Evolutionary conservation across 2,113 vertebrate genomes (phyloP), one percentile per base, ranked within the genome.

Genomic region (Actenoides hombroni): DNA sequence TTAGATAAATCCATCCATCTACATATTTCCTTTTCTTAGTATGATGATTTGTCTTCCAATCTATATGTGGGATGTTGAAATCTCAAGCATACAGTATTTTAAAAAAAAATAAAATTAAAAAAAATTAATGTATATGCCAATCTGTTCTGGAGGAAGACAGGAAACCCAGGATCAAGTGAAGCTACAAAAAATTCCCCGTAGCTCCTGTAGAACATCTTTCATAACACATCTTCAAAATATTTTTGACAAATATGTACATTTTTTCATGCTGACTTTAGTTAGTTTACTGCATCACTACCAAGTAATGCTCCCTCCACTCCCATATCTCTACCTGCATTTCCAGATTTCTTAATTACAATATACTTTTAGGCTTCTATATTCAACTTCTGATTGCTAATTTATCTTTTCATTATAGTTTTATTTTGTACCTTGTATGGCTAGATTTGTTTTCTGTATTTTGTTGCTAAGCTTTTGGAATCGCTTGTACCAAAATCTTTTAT

Each of bases 111-210:
- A 53, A 70, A 63, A 19, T n/a, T 10, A 11, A 42, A 53, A 21
- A 39, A 65, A 42, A 19, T 26, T 10, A 37, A 3, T 13, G 0
- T 35, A 0, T 75, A n/a, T 86, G 76, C 10, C 19, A 69, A 0
- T 73, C 33, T 42, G 23, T 69, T 28, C 5, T 49, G 20, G 20
- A 57, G 26, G 28, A 85, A 87, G 10, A 48, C 14, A 48, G 5
- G 11, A 4, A 82, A 57, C 2, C 0, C 16, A 73, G 29, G 13
- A 53, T 33, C 17, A 83, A 78, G 35, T 5, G 26, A 81, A 65
- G 51, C 17, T 74, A 35, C 85, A 63, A 8, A 57, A 75, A 89
- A 49, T 54, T 59, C 2, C 16, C 6, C 15, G 70, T 65, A 63
- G 2, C 5, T 86, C 1, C 21, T 24, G 16, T 16, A 60, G 18